Base-by-base conservation (phyloP, 2,888 invertebrate species). In the Cryptocheilus praepositus region DNA sequence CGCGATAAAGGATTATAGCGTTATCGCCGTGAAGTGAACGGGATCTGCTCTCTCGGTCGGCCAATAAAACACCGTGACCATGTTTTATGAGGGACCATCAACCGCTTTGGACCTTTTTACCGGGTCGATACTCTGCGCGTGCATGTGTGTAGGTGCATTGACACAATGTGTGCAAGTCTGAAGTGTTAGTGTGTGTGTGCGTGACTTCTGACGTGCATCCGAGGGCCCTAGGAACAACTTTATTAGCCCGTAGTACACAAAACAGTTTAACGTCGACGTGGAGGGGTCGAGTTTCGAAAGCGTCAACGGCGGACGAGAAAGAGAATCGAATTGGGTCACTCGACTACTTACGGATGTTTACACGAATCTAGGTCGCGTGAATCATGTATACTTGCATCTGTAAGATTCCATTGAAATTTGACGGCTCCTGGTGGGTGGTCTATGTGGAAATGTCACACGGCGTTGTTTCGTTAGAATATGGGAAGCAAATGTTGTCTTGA, bases 1-100 rank as follows among this genome's bases (percentile, higher is more conserved):
- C 58, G 53, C 73, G 73, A 73, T 73, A 73, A 73, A 73, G 70
- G 73, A 73, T 73, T 73, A 73, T 73, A 63, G 66, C 69, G 66
- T 73, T 73, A 73, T 73, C 73, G 73, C 56, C 36, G 43, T 49
- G 60, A 56, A 13, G 45, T 49, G 56, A 68, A 56, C 56, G 56
- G 52, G 51, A 25, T 16, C 8, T 36, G 18, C 55, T 18, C 49
- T 49, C 49, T 49, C 49, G 25, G 61, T 67, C 72, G 68, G 57
- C 71, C 68, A 65, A 65, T 73, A 69, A 72, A 72, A 73, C 63
- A 72, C 51, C 59, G 73, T 51, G 68, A 60, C 64, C 63, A 49
- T 64, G 69, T 73, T 73, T 73, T 69, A 73, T 65, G 73, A 69
- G 63, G 58, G 46, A 64, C 60, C 56, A 51, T 68, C 54, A 59